Base-by-base conservation (phyloP, 37 sponge, comb jelly and placozoan species). In the Ephydatia muelleri region DNA sequence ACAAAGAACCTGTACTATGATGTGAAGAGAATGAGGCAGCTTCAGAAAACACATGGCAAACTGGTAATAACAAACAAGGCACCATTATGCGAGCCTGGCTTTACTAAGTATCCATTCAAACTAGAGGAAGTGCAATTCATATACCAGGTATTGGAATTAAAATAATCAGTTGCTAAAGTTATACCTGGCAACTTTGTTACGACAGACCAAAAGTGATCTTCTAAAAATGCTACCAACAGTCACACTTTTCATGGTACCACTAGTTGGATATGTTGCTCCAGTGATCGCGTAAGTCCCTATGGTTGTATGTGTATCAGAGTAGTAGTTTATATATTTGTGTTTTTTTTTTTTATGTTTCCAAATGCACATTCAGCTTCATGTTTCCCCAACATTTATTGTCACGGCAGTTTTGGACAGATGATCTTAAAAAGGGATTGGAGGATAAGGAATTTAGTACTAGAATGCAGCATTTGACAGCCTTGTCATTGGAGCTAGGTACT, bases 251-350 rank as follows among this genome's bases (percentile, higher is more conserved):
- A 90, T 82, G 38, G 81, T 93, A 27, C 94, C 94, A 5, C 67
- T 93, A 30, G 22, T 93, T 0, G 94, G 94, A 16, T 93, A 93
- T 68, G 40, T 87, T 34, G 91, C 75, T 28, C 92, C 91, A 47
- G 26, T 92, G 28, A 14, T 92, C 11, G 92, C 82, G 92, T 92
- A 68, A 88, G 92, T 83, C 28, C 8, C 1, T 26, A 80, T 35
- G 3, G 8, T 9, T 32, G 27, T 27, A 47, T 23, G 27, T 25
- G 0, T 37, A 12, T 26, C 27, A 26, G 67, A n/a, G 14, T 71
- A 38, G 14, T 16, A 26, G 39, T 68, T 26, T 5, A 6, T 68
- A 29, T 3, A 21, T 23, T 36, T 23, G 0, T 38, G 12, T 34
- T 38, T 39, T 8, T 2, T n/a, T 38, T 79, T 13, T 5, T 37